Evolutionary conservation across 2,113 vertebrate species (phyloP), one percentile per base, ranked within the genome.

Genomic region (Callaeas wilsoni): DNA sequence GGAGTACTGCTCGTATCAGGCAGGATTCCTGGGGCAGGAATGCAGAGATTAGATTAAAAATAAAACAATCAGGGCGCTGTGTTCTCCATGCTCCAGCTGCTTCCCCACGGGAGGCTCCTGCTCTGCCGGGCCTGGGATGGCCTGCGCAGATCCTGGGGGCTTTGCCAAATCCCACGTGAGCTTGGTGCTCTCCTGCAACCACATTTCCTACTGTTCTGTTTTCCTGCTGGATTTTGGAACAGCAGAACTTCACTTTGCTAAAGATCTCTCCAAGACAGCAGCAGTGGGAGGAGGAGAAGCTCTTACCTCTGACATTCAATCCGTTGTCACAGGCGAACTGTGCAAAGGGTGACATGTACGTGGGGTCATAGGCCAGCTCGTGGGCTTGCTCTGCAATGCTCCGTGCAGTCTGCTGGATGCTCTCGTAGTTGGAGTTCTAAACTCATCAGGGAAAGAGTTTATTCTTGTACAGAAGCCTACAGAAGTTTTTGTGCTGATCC

Each of bases 321-420:
- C 99, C 99, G 27, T 99, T 99, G 98, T 99, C 99, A 97, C 99
- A 99, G 27, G 99, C 99, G 87, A 99, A 99, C 98, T 99, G 99
- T 97, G 99, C 99, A 74, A 99, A 99, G 35, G 99, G 99, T 9
- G 99, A 99, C 99, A 99, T 99, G 92, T 99, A 99, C 89, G 99
- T 99, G 90, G 99, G 99, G 97, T 99, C 99, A 42, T 99, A 99
- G 16, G 99, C 99, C 82, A 99, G 98, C 96, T 99, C 98, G 5
- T 99, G 99, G 77, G 99, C 99, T 94, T 99, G 99, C 96, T 99
- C 99, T 27, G 99, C 99, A 77, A 99, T 99, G 92, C 99, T 99
- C 89, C 99, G 98, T 16, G 99, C 99, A 9, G 99, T 99, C 98
- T 99, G 99, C 83, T 99, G 98, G 96, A 99, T 98, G 85, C 99